Evolutionary conservation across 2,113 vertebrate species (phyloP).

Genomic region (Genyomyrus donnyi): DNA sequence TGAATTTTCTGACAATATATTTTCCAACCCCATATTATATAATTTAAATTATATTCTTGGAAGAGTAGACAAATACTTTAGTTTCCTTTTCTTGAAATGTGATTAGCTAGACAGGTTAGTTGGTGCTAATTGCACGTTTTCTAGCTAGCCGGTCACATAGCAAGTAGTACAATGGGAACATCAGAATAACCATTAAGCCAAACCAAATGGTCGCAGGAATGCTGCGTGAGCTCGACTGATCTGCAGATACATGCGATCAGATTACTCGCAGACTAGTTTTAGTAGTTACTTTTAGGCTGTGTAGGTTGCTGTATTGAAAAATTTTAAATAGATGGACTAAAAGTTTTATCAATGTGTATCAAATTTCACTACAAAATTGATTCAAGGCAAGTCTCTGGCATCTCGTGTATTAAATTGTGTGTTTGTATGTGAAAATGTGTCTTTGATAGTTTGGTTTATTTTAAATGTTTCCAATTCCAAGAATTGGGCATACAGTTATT

Average conservation of each 20-base stretch:
- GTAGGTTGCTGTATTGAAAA: background rate
- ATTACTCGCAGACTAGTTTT: background rate
- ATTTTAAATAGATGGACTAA: background rate
- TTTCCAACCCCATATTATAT: background rate
- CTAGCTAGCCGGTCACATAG: background rate
- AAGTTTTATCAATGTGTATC: background rate
- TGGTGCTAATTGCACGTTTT: background rate
- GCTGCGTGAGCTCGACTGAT: constrained; percentile 11
- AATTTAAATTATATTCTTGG: background rate
- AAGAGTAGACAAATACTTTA: background rate
- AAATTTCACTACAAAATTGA: background rate
- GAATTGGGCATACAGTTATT: background rate
- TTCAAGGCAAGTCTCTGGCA: background rate
- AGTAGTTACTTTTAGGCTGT: background rate
- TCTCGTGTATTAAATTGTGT: background rate
- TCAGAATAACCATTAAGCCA: background rate
- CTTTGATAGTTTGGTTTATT: background rate
- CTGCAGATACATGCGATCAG: background rate
- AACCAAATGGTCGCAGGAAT: background rate
- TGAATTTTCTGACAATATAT: background rate
- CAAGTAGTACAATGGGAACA: constrained; percentile 2
- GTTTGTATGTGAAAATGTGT: background rate
- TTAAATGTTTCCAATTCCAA: background rate
- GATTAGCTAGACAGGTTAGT: background rate
- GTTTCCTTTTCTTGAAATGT: background rate